phyloP scores from a whole-genome alignment of 2,888 invertebrate species.

The Belgica antarctica region DNA sequence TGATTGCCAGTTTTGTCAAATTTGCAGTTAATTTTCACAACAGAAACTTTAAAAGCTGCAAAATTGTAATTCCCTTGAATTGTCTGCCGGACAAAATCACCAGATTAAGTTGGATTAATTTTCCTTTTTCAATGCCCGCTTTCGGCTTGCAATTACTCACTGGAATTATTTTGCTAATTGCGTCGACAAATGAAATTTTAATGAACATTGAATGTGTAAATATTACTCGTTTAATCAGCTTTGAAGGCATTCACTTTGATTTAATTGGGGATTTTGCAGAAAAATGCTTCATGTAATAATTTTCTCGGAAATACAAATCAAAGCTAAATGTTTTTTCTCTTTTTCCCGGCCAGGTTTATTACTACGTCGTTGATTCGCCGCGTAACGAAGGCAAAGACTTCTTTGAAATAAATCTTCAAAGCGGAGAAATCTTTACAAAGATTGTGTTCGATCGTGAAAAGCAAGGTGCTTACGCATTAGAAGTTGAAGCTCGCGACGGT shows the following conservation, averaged over 20 bases:
- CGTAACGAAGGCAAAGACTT: slow-evolving; percentile 92
- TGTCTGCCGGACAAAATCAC: too few relatives aligned
- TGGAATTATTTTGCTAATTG: background rate
- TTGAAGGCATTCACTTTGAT: too few relatives aligned
- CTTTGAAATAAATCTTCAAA: slow-evolving; percentile 94
- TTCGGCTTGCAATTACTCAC: background rate
- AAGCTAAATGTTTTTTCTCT: background rate
- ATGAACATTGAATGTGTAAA: background rate
- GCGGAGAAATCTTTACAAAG: slow-evolving; percentile 94
- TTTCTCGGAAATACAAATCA: too few relatives aligned
- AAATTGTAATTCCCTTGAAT: too few relatives aligned
- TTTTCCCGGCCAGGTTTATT: slow-evolving; percentile 72
- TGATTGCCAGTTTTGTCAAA: background rate
- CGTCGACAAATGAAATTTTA: background rate
- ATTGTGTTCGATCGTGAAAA: slow-evolving; percentile 96
- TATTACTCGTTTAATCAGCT: background rate
- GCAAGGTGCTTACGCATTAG: slow-evolving; percentile 94
- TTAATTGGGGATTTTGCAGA: too few relatives aligned
- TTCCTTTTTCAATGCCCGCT: too few relatives aligned
- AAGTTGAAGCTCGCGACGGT: slow-evolving; percentile 95
- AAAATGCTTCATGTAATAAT: too few relatives aligned
- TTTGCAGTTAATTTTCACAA: too few relatives aligned
- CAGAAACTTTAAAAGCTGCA: too few relatives aligned
- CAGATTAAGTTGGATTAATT: too few relatives aligned
- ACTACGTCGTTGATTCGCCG: slow-evolving; percentile 87